These are phyloP conservation scores for Parochlus steinenii DNA, from an alignment of 2,888 invertebrate genomes.

Conservation along the genomic window DNA sequence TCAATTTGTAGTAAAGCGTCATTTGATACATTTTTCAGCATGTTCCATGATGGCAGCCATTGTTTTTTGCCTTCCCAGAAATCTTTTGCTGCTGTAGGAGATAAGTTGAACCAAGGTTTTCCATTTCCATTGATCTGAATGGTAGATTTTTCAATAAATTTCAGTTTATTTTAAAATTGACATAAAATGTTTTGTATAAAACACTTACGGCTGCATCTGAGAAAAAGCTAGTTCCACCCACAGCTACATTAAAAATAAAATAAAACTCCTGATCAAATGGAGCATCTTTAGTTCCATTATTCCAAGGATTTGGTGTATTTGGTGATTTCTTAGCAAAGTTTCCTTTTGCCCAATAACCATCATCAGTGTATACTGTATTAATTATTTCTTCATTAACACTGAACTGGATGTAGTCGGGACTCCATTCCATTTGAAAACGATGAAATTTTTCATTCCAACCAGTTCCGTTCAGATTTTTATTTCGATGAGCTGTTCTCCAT, in stretches of 20 bases:
- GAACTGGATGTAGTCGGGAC: slow-evolving; percentile 30
- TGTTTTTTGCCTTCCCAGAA: slow-evolving; percentile 41
- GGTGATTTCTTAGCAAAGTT: slow-evolving; percentile 33
- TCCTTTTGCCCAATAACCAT: slow-evolving; percentile 50
- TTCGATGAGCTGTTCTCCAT: slow-evolving; percentile 4
- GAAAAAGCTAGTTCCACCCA: slow-evolving; percentile 51
- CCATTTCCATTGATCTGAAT: slow-evolving; percentile 2
- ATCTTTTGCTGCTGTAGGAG: slow-evolving; percentile 34
- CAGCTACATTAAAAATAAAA: slow-evolving; percentile 49
- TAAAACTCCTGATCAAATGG: slow-evolving; percentile 46
- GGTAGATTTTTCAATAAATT: too few species aligned
- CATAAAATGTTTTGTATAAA: not conserved
- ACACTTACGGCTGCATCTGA: slow-evolving; percentile 31
- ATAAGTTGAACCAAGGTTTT: too few species aligned
- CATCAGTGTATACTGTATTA: slow-evolving; percentile 33
- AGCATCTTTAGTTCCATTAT: slow-evolving; percentile 29
- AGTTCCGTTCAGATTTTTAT: slow-evolving; percentile 14
- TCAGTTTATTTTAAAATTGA: not conserved
- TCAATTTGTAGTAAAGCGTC: slow-evolving; percentile 47
- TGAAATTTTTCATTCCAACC: slow-evolving; percentile 43
- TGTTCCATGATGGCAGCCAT: slow-evolving; percentile 44
- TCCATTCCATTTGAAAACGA: slow-evolving; percentile 49
- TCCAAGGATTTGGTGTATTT: slow-evolving; percentile 39
- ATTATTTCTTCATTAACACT: slow-evolving; percentile 31
- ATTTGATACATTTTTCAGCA: slow-evolving; percentile 30